Conservation (phyloP, 2,113 vertebrate genomes). For the Cottus gobio region DNA sequence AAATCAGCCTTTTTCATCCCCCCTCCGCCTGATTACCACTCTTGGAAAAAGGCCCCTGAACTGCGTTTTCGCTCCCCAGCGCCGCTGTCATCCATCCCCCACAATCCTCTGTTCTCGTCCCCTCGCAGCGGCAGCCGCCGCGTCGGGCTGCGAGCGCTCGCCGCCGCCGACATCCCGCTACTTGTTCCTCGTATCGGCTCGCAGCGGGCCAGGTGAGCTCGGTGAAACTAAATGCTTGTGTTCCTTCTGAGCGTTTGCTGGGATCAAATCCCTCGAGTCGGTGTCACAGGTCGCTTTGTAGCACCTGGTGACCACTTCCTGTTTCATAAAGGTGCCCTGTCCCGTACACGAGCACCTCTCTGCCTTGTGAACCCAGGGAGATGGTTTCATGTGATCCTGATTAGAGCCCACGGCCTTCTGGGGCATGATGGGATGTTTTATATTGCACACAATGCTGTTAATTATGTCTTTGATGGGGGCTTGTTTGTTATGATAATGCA, state of each 20-base stretch:
- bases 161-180: neutral
- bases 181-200: slow-evolving; percentile 10
- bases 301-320: too few relatives aligned
- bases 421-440: slow-evolving; percentile 91
- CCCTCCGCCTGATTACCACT: slow-evolving; percentile 91
- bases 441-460: slow-evolving; percentile 93
- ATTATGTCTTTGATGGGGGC: slow-evolving; percentile 93
- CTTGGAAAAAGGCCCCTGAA: slow-evolving; percentile 95
- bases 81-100: slow-evolving; percentile 86
- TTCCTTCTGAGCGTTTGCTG: too few relatives aligned
- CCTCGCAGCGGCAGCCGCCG: too few relatives aligned
- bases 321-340: too few relatives aligned
- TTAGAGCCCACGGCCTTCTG: slow-evolving; percentile 87
- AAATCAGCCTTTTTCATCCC: slow-evolving; percentile 99
- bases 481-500: slow-evolving; percentile 92
- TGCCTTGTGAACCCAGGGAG: slow-evolving; percentile 60
- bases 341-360: neutral
- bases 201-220: neutral
- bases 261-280: too few relatives aligned
- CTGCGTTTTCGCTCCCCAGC: slow-evolving; percentile 78
- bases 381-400: slow-evolving; percentile 91
- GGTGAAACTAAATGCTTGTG: too few relatives aligned
- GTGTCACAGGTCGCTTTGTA: too few relatives aligned
- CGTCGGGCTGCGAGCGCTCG: too few relatives aligned
- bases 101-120: slow-evolving; percentile 58